These are phyloP conservation scores for Hydrotaea diabolus DNA, from an alignment of 2,888 invertebrate species.

Conservation along the genomic window DNA sequence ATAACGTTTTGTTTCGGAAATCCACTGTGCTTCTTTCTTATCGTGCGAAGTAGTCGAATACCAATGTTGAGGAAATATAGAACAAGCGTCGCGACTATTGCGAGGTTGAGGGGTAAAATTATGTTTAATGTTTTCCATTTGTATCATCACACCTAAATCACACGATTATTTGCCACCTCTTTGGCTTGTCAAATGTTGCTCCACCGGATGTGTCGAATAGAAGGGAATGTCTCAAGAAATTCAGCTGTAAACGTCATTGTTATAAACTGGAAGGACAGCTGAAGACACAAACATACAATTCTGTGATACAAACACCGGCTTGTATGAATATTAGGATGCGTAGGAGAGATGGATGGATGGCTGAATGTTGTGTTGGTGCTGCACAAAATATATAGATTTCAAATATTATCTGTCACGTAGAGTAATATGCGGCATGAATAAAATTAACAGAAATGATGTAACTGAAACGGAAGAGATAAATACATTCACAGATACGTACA, in stretches of 20 bases:
- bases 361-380: neutral
- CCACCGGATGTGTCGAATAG: neutral
- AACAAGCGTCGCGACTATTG: no score
- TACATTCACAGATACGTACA: constrained; percentile 17
- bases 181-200: constrained; percentile 6
- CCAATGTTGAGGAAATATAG: no score
- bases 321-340: neutral
- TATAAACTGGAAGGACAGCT: neutral
- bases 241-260: constrained; percentile 15
- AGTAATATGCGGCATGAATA: constrained; percentile 64
- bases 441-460: constrained; percentile 60
- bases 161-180: constrained; percentile 8
- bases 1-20: no score
- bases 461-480: constrained; percentile 61
- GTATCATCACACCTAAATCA: constrained; percentile 34
- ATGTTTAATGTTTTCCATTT: constrained; percentile 53
- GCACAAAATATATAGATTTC: constrained; percentile 16
- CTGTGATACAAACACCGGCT: neutral
- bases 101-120: no score
- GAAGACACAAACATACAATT: neutral
- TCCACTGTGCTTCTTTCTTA: no score
- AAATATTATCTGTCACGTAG: constrained; percentile 64
- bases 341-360: neutral
- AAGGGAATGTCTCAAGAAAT: constrained; percentile 3
- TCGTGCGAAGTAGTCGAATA: no score